Evolutionary conservation across 2,888 invertebrate genomes (phyloP).

Genomic region (Panopea generosa): DNA sequence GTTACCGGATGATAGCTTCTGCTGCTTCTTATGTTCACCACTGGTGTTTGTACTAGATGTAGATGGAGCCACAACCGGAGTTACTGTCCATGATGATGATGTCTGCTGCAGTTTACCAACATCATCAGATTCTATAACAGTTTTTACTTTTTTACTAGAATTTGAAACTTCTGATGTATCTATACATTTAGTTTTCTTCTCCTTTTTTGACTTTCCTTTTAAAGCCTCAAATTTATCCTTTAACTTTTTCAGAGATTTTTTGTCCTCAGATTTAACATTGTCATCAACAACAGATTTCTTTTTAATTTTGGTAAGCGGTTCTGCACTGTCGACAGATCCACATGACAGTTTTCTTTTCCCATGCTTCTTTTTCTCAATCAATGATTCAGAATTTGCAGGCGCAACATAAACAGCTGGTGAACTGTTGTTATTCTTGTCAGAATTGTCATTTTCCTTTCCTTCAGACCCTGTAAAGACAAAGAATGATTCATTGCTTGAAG

Average conservation of each 20-base stretch:
- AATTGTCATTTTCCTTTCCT: conserved; percentile 27
- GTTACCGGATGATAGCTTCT: too few species aligned
- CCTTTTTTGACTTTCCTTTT: not conserved
- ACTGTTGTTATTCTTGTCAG: conserved; percentile 29
- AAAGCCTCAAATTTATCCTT: conserved; percentile 13
- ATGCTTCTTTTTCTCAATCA: conserved; percentile 3
- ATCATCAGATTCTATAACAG: not conserved
- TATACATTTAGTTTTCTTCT: conserved; percentile 4
- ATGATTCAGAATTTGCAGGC: not conserved
- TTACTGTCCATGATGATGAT: not conserved
- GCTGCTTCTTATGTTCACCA: too few species aligned
- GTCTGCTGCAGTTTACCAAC: not conserved
- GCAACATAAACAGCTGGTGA: conserved; percentile 1
- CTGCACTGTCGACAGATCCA: not conserved
- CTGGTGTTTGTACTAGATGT: too few species aligned
- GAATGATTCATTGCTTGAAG: too few species aligned
- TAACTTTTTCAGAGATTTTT: conserved; percentile 21
- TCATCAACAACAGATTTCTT: conserved; percentile 19
- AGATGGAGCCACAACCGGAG: not conserved
- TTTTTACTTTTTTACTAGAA: not conserved
- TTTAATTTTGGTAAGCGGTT: conserved; percentile 38
- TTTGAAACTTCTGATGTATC: not conserved
- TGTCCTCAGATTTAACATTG: not conserved
- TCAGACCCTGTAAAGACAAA: conserved; percentile 8
- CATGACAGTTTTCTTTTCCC: conserved; percentile 31